Evolutionary conservation across 1,140 invertebrate genomes (phyloP), one percentile per base, ranked within the genome.

Genomic region (Cotesia glomerata): DNA sequence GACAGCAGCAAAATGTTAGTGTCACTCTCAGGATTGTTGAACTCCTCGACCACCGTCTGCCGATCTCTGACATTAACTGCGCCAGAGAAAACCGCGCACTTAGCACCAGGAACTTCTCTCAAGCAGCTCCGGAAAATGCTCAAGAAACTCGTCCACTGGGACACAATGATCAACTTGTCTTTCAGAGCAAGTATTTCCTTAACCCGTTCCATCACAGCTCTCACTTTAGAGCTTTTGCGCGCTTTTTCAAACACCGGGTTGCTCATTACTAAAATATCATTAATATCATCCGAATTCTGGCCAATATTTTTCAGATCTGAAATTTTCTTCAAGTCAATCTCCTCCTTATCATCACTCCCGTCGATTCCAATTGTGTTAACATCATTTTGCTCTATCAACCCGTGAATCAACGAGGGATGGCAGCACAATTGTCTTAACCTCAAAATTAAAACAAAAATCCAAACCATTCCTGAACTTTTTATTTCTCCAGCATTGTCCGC

Each of bases 351-450:
- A 45, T 89, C 79, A 16, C 83, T 79, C 9, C 76, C 81, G 75
- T 34, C 71, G 79, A 84, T 75, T 7, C 71, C 85, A 14, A 76
- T 76, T 5, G 49, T 80, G 79, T 49, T 80, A 68, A 78, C 84
- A 71, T 88, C 82, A 45, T 88, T 88, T 70, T 83, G 82, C 71
- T 91, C 89, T 67, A 93, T 71, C 91, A 93, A 93, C 68, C 86
- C 82, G 74, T 89, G 89, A 69, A 97, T 94, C 0, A 98, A 88
- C 8, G 91, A 91, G 0, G 95, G 92, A 88, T 97, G 95, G 80
- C 94, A 94, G 83, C 96, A 97, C 63, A 95, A 91, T 82, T 98
- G 97, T 7, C 96, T 88, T 62, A 98, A 84, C 26, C 96, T 87
- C 18, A 97, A 82, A 13, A 98, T 80, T 0, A 97, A 85, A 0